A percentile compares a stretch with the other conserved stretches of the same genome.
Conservation (phyloP, 2,797 vertebrate species). For the Argya squamiceps region DNA sequence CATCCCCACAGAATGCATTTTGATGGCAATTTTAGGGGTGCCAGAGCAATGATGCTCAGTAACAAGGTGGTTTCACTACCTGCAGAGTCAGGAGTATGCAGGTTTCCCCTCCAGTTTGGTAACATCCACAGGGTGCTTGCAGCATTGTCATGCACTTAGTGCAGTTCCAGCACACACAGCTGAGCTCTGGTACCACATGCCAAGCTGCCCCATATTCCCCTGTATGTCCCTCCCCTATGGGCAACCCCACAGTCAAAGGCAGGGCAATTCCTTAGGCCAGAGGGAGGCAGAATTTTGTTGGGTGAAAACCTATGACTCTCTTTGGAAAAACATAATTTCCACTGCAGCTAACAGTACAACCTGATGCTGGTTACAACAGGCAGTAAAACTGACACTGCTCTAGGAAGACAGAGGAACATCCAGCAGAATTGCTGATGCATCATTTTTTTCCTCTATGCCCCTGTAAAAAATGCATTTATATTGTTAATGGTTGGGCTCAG, state of each 20-base stretch:
- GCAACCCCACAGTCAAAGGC: neutral
- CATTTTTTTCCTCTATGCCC: neutral
- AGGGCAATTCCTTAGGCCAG: neutral
- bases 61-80: neutral
- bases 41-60: neutral
- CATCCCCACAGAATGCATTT: neutral
- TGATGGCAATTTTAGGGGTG: neutral
- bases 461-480: neutral
- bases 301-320: neutral
- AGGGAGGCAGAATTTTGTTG: neutral
- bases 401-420: neutral
- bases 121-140: rapidly evolving
- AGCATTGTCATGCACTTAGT: rapidly evolving
- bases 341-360: neutral
- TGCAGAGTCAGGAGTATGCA: neutral
- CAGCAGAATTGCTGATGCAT: neutral
- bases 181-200: neutral
- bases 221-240: rapidly evolving
- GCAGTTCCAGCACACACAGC: neutral
- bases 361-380: neutral
- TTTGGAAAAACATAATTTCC: neutral
- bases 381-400: neutral
- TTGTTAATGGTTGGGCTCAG: neutral
- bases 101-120: neutral
- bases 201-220: neutral